Conservation (phyloP, 2,113 vertebrate genomes). For the Ochotona princeps region DNA sequence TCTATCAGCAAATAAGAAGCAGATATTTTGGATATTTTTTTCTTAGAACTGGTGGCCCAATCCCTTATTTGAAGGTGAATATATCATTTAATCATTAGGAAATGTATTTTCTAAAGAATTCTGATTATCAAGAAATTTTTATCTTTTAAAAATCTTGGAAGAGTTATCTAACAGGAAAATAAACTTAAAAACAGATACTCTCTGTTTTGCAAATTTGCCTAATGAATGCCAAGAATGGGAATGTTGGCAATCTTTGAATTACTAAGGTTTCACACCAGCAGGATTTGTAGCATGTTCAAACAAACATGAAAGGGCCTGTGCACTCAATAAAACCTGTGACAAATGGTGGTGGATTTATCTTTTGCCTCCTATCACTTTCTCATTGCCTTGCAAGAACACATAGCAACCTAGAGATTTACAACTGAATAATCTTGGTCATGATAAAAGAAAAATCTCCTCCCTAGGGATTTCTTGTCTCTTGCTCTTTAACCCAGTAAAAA, state of each 20-base stretch:
- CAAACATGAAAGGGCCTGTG: conserved; percentile 14
- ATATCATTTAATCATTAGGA: conserved; percentile 8
- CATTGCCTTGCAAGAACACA: conserved; percentile 29
- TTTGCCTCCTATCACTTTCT: conserved; percentile 36
- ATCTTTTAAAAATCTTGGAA: conserved; percentile 28
- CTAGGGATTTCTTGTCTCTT: conserved; percentile 13
- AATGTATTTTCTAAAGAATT: conserved; percentile 53
- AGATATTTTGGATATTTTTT: background rate
- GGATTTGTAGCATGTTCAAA: conserved; percentile 29
- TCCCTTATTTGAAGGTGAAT: conserved; percentile 29
- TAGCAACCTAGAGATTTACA: conserved; percentile 45
- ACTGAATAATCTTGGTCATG: conserved; percentile 21
- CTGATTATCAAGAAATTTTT: conserved; percentile 44
- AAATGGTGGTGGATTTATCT: conserved; percentile 30
- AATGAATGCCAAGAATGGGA: background rate
- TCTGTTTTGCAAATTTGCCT: conserved; percentile 26
- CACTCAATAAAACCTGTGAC: conserved; percentile 15
- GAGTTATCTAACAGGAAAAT: background rate
- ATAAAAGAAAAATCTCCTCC: background rate
- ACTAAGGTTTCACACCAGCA: background rate
- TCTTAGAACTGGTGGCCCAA: conserved; percentile 4
- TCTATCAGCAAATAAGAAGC: conserved; percentile 39
- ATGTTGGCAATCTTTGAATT: conserved; percentile 24
- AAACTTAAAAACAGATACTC: conserved; percentile 1
- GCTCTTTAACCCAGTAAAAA: conserved; percentile 21